phyloP scores from a whole-genome alignment of 1,140 invertebrate genomes.

The Sinonovacula constricta region DNA sequence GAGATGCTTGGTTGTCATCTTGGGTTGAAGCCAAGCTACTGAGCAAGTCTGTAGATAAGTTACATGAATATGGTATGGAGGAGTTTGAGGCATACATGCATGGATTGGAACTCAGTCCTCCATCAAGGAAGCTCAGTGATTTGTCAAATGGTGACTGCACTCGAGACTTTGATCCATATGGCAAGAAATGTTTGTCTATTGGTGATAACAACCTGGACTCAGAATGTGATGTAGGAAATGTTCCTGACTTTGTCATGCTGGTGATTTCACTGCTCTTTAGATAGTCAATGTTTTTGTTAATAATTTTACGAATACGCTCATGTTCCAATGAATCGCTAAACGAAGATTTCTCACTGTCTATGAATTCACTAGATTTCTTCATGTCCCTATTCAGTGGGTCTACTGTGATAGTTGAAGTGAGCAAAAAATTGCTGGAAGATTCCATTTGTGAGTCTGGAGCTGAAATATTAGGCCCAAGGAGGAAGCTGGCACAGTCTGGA shows the following conservation, averaged over 20 bases:
- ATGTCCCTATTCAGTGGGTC: constrained; percentile 21
- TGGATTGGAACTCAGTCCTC: constrained; percentile 25
- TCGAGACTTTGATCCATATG: constrained; percentile 28
- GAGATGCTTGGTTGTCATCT: constrained; percentile 18
- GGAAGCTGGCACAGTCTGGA: no score
- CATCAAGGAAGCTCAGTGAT: constrained; percentile 21
- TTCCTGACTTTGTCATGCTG: background rate
- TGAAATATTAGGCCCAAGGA: no score
- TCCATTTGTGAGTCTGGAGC: no score
- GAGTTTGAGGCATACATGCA: constrained; percentile 1
- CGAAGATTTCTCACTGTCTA: constrained; percentile 1
- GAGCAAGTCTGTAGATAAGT: constrained; percentile 26
- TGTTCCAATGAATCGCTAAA: background rate
- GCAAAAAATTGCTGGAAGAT: background rate
- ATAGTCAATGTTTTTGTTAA: constrained; percentile 50
- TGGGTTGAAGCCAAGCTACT: constrained; percentile 7
- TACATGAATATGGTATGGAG: constrained; percentile 8
- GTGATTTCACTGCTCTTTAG: constrained; percentile 26
- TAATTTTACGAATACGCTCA: constrained; percentile 34
- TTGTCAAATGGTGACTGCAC: constrained; percentile 41
- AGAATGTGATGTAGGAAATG: constrained; percentile 7
- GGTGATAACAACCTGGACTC: constrained; percentile 21
- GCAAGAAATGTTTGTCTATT: constrained; percentile 32
- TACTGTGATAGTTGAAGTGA: no score
- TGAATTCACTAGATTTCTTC: background rate